A percentile compares a stretch with the other conserved stretches of the same genome.
Evolutionary conservation across 2,797 vertebrate genomes (phyloP).

Genomic region (Pseudochaenichthys georgianus): DNA sequence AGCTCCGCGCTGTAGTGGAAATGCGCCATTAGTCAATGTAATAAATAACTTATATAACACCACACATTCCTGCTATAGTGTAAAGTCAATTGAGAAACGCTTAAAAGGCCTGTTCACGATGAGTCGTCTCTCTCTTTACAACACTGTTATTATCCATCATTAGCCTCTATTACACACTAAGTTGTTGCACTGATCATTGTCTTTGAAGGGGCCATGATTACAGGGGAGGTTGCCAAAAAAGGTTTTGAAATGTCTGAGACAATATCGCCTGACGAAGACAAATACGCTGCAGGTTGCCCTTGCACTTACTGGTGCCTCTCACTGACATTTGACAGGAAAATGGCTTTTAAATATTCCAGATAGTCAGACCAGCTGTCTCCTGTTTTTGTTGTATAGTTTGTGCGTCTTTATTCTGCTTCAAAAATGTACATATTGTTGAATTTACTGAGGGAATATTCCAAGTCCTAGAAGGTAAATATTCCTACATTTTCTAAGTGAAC

Average conservation of each 20-base stretch:
- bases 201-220: constrained; percentile 76
- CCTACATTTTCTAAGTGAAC: neutral
- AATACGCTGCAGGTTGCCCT: constrained; percentile 65
- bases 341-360: constrained; percentile 20
- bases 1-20: too few relatives aligned
- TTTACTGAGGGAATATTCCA: neutral
- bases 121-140: constrained; percentile 34
- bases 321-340: constrained; percentile 7
- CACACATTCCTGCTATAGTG: constrained; percentile 40
- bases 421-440: neutral
- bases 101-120: constrained; percentile 45
- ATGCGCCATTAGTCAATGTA: constrained; percentile 25
- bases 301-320: constrained; percentile 43
- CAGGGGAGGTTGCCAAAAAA: constrained; percentile 65
- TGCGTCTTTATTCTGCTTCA: constrained; percentile 19
- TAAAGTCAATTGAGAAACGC: constrained; percentile 46
- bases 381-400: constrained; percentile 1
- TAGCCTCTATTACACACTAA: constrained; percentile 71
- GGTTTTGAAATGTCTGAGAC: constrained; percentile 65
- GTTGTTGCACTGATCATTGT: constrained; percentile 68
- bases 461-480: neutral
- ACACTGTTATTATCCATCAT: constrained; percentile 74
- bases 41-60: constrained; percentile 47
- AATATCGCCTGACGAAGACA: constrained; percentile 75
- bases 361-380: constrained; percentile 12